Evolutionary conservation across 1,140 invertebrate species (phyloP).

Genomic region (Drosophila virilis): DNA sequence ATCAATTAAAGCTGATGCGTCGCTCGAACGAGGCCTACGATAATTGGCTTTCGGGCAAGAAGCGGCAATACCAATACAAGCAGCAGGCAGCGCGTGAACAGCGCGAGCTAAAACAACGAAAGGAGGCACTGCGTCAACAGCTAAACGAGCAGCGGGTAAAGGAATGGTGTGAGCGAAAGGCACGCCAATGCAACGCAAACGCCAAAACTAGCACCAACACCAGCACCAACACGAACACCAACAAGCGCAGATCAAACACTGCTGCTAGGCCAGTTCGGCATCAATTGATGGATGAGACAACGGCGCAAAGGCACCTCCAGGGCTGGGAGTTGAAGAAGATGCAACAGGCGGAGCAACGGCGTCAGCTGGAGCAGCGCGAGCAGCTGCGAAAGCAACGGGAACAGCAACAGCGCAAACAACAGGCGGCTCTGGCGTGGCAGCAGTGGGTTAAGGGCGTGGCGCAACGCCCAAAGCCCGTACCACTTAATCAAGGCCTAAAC

Average conservation of each 20-base stretch:
- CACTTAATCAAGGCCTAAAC: constrained; percentile 56
- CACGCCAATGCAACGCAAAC: constrained; percentile 2
- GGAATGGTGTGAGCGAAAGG: constrained; percentile 50
- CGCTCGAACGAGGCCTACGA: constrained; percentile 54
- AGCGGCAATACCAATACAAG: constrained; percentile 36
- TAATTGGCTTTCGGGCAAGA: constrained; percentile 64
- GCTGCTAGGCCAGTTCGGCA: no score
- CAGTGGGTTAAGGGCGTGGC: constrained; percentile 54
- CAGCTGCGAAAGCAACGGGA: constrained; percentile 19
- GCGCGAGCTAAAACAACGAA: constrained; percentile 15
- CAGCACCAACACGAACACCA: no score
- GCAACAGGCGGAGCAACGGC: constrained; percentile 30
- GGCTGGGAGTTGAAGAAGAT: constrained; percentile 57
- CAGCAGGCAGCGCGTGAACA: constrained; percentile 19
- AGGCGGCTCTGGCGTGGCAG: constrained; percentile 48
- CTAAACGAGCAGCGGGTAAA: constrained; percentile 46
- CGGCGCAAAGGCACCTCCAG: constrained; percentile 14
- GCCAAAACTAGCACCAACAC: neutral
- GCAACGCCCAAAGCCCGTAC: constrained; percentile 67
- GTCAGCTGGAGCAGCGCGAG: constrained; percentile 9
- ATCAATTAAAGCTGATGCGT: constrained; percentile 33
- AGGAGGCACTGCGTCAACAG: constrained; percentile 20
- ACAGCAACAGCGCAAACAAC: constrained; percentile 31
- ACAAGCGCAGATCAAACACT: neutral
- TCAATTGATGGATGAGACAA: neutral